phyloP scores from a whole-genome alignment of 2,888 invertebrate species.

The Apantesis nais region DNA sequence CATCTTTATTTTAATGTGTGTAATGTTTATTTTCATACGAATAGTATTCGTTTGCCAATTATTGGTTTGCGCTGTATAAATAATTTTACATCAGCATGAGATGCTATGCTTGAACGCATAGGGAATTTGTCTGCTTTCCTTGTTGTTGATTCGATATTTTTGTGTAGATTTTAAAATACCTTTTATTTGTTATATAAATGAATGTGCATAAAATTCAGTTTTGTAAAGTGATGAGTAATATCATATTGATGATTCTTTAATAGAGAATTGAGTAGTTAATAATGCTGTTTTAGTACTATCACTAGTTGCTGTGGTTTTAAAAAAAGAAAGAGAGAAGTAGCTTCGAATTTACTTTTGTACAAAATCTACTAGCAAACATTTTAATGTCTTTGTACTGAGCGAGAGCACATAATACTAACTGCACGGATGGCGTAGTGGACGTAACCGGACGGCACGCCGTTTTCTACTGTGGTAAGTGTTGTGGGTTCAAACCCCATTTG shows the following conservation, averaged over 20 bases:
- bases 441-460: no score
- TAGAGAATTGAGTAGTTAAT: not conserved
- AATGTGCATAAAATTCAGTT: not conserved
- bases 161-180: slow-evolving; percentile 32
- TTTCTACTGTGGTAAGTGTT: no score
- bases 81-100: slow-evolving; percentile 38
- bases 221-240: not conserved
- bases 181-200: slow-evolving; percentile 2
- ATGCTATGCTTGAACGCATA: slow-evolving; percentile 54
- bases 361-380: not conserved
- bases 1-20: not conserved
- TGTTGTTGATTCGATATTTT: slow-evolving; percentile 34
- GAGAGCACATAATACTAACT: no score
- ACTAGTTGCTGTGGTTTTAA: not conserved
- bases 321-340: not conserved
- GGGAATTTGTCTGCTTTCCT: slow-evolving; percentile 60
- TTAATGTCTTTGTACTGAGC: not conserved
- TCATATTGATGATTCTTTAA: no score
- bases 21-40: slow-evolving; percentile 15
- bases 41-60: slow-evolving; percentile 24
- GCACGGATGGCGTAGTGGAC: no score
- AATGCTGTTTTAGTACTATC: not conserved
- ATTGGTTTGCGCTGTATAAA: slow-evolving; percentile 39
- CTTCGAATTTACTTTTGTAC: not conserved
- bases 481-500: no score